Percentiles rank a stretch among this genome's conserved stretches.
Evolutionary conservation across 2,888 invertebrate species (phyloP).

Genomic region (Perizoma affinitatum): DNA sequence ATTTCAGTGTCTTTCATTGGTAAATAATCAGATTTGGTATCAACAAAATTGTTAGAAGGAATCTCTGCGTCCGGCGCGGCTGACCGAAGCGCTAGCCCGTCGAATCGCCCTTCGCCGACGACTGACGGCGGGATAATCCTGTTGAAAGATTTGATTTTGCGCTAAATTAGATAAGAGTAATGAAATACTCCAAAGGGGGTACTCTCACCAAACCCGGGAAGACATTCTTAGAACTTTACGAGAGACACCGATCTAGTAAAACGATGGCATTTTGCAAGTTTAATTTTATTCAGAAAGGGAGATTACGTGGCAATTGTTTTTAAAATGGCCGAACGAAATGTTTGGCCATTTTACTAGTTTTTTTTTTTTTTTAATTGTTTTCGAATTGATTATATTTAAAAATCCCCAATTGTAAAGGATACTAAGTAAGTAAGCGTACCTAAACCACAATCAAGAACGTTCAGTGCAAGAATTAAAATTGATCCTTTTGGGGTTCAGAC

Average conservation of each 20-base stretch:
- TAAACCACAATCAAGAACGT: too few species aligned
- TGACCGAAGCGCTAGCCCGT: slow-evolving; percentile 51
- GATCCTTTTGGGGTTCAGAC: too few species aligned
- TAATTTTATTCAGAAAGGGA: slow-evolving; percentile 33
- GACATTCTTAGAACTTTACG: slow-evolving; percentile 58
- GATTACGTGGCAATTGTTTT: slow-evolving; percentile 34
- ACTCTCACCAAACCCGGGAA: slow-evolving; percentile 47
- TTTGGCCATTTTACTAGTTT: too few species aligned
- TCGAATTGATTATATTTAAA: too few species aligned
- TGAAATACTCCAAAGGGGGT: slow-evolving; percentile 71
- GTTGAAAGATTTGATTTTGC: slow-evolving; percentile 82
- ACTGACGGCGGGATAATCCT: slow-evolving; percentile 68
- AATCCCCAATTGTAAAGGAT: too few species aligned
- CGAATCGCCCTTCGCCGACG: slow-evolving; percentile 52
- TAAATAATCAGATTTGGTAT: slow-evolving; percentile 27
- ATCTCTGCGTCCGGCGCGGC: slow-evolving; percentile 31
- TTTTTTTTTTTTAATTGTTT: too few species aligned
- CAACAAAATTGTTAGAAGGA: slow-evolving; percentile 41
- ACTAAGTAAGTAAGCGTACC: too few species aligned
- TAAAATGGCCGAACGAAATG: slow-evolving; percentile 19
- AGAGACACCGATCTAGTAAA: slow-evolving; percentile 42
- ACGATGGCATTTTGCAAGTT: slow-evolving; percentile 38
- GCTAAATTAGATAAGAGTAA: slow-evolving; percentile 82
- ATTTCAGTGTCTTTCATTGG: slow-evolving; percentile 21
- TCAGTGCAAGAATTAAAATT: too few species aligned